Evolutionary conservation across 1,140 invertebrate genomes (phyloP).

Genomic region (Hyposmocoma kahamanoa): DNA sequence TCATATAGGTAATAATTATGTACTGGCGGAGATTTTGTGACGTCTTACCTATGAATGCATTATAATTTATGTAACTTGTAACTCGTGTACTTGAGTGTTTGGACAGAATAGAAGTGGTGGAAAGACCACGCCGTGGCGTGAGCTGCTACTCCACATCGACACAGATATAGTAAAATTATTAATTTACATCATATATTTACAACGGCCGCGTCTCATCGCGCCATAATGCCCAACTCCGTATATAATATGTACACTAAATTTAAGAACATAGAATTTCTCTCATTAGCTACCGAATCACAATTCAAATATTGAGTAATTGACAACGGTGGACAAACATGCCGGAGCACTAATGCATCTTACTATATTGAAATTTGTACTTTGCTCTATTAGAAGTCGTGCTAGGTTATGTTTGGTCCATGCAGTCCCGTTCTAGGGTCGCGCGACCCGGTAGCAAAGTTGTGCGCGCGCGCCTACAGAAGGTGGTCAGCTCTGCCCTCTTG

Average conservation of each 20-base stretch:
- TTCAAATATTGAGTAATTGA: conserved; percentile 72
- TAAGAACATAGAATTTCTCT: conserved; percentile 70
- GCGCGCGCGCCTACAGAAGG: conserved; percentile 6
- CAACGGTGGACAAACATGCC: conserved; percentile 71
- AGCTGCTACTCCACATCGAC: conserved; percentile 24
- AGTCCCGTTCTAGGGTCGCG: conserved; percentile 38
- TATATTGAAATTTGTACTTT: conserved; percentile 72
- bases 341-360: conserved; percentile 64
- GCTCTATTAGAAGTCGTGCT: conserved; percentile 62
- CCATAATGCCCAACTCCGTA: conserved; percentile 70
- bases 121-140: conserved; percentile 5
- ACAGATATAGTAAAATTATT: conserved; percentile 57
- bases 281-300: conserved; percentile 73
- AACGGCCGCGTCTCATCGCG: conserved; percentile 49
- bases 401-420: conserved; percentile 68
- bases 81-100: conserved; percentile 51
- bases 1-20: conserved; percentile 33
- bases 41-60: conserved; percentile 54
- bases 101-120: conserved; percentile 55
- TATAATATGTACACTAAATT: conserved; percentile 71
- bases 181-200: conserved; percentile 70
- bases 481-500: neutral
- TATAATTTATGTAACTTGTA: conserved; percentile 48
- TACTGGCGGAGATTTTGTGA: conserved; percentile 66
- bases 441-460: conserved; percentile 5